A percentile compares a stretch with the other conserved stretches of the same genome.
Conservation (phyloP, 2,797 vertebrate species). For the Poeciliopsis turneri region DNA sequence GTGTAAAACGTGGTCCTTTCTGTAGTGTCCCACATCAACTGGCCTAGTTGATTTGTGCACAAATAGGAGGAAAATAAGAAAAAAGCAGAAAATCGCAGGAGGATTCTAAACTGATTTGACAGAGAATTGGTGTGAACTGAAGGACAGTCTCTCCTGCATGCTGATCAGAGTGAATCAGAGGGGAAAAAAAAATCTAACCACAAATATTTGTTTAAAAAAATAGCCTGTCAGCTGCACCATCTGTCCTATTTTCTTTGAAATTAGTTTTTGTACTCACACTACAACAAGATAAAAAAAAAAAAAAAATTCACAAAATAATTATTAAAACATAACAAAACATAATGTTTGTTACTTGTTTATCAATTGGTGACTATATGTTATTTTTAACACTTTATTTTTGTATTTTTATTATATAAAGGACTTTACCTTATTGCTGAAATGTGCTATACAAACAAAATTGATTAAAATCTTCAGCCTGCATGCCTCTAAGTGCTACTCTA, state of each 20-base stretch:
- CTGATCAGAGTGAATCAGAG: constrained; percentile 14
- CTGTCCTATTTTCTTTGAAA: neutral
- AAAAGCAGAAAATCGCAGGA: constrained; percentile 20
- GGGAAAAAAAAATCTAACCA: constrained; percentile 11
- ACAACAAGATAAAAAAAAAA: neutral
- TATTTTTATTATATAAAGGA: too few species aligned
- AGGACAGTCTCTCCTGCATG: constrained; percentile 9
- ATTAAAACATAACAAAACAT: neutral
- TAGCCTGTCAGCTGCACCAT: neutral
- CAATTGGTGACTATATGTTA: too few species aligned
- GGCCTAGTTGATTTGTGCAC: constrained; percentile 66
- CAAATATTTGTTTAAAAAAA: neutral
- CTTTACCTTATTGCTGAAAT: too few species aligned
- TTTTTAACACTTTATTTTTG: too few species aligned
- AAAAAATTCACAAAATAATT: neutral
- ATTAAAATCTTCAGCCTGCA: neutral
- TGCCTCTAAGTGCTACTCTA: constrained; percentile 6
- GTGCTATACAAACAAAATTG: too few species aligned
- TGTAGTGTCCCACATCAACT: constrained; percentile 66
- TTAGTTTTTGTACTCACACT: neutral
- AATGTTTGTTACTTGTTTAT: too few species aligned
- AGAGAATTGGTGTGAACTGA: constrained; percentile 14
- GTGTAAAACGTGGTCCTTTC: constrained; percentile 34
- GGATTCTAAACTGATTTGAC: constrained; percentile 34
- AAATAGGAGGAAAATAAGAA: constrained; percentile 29